These are phyloP conservation scores for Eretmochelys imbricata DNA, from an alignment of 2,113 vertebrate species.

Conservation along the genomic window DNA sequence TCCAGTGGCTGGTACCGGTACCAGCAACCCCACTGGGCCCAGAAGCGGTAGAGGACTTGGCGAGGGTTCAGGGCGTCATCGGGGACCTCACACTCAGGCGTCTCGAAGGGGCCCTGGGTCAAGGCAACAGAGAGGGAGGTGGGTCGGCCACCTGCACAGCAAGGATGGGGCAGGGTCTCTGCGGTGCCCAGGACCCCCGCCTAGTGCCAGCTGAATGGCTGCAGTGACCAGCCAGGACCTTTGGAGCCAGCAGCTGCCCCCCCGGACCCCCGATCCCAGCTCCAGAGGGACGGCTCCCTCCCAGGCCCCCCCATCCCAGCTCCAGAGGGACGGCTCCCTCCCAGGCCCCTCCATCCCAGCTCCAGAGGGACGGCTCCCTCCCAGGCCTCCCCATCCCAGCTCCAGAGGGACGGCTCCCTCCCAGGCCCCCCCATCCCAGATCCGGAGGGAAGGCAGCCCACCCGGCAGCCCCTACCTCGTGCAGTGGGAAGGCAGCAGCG, in stretches of 20 bases:
- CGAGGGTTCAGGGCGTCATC: constrained; percentile 79
- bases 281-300: too few relatives aligned
- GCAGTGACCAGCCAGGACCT: too few relatives aligned
- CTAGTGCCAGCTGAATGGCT: neutral
- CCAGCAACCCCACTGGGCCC: constrained; percentile 85
- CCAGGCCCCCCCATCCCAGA: too few relatives aligned
- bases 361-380: too few relatives aligned
- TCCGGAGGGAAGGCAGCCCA: too few relatives aligned
- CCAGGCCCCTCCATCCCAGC: too few relatives aligned
- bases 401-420: too few relatives aligned
- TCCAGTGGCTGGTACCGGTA: constrained; percentile 85
- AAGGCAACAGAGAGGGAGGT: neutral
- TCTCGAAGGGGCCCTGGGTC: constrained; percentile 77
- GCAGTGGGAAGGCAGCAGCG: constrained; percentile 80
- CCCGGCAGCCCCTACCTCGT: constrained; percentile 66
- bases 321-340: too few relatives aligned
- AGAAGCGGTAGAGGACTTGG: constrained; percentile 81
- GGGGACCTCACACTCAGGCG: constrained; percentile 61
- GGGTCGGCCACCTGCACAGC: neutral
- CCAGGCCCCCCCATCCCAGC: too few relatives aligned
- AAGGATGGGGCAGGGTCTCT: neutral
- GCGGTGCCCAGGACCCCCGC: neutral
- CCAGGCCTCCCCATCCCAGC: too few relatives aligned
- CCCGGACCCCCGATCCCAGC: too few relatives aligned
- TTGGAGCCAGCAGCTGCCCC: neutral